These are phyloP conservation scores for Benthosema pterotum DNA, from an alignment of 2,797 vertebrate genomes.

Conservation along the genomic window DNA sequence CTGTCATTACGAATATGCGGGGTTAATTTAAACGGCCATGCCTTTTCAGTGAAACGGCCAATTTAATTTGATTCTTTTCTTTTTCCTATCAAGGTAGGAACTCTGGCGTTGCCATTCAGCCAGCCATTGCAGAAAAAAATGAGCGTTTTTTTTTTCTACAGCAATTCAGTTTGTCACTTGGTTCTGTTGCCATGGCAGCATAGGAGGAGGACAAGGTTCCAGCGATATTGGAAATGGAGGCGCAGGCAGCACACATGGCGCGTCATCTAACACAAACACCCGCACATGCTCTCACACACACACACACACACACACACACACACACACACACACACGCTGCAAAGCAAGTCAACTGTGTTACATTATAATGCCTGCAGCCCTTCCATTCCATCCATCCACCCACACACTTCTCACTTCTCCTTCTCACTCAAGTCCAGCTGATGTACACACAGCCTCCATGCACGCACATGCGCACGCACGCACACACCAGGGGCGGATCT, in stretches of 20 bases:
- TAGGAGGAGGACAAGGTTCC: conserved; percentile 59
- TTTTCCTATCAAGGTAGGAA: conserved; percentile 36
- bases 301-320: conserved; percentile 70
- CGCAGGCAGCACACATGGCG: conserved; percentile 66
- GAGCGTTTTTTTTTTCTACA: conserved; percentile 61
- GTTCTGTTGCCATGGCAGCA: conserved; percentile 79
- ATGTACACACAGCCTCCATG: conserved; percentile 50
- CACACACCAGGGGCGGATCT: too few relatives aligned
- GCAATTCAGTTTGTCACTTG: conserved; percentile 73
- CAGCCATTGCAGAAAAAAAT: conserved; percentile 40
- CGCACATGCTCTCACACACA: conserved; percentile 61
- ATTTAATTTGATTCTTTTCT: too few relatives aligned
- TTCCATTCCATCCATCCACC: conserved; percentile 42
- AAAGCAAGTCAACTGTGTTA: conserved; percentile 52
- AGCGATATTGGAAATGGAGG: conserved; percentile 73
- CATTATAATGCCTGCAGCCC: conserved; percentile 57
- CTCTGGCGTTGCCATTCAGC: conserved; percentile 14
- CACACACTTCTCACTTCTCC: conserved; percentile 61
- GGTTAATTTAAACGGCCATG: conserved; percentile 9
- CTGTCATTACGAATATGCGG: conserved; percentile 21
- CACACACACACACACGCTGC: conserved; percentile 58
- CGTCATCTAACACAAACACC: conserved; percentile 67
- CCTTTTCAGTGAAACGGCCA: conserved; percentile 30
- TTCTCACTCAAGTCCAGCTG: conserved; percentile 49
- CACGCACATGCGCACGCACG: too few relatives aligned